Base-by-base conservation (phyloP, 2,113 vertebrate species). In the Silurus glanis region DNA sequence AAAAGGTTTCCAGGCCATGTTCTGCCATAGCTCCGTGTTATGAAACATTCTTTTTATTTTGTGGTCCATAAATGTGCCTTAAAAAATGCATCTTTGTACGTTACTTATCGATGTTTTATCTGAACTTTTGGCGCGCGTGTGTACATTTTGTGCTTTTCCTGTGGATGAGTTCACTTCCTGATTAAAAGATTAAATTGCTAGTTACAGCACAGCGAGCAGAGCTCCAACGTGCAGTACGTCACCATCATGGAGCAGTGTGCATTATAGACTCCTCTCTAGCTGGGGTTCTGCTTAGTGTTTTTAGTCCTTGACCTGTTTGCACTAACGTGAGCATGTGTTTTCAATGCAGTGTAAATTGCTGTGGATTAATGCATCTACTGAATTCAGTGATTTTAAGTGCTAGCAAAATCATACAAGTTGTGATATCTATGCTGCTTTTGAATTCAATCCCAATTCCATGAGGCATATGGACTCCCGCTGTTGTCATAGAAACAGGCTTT, bases 401-500 rank as follows among this genome's bases (percentile, higher is more conserved):
- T 45, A 49, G 56, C 16, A 37, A 84, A 71, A 14, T 55, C 6
- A 5, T 55, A 16, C 87, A 25, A 79, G 28, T 47, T 55, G 28
- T 89, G n/a, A 53, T 89, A 58, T 85, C 74, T 78, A 71, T 76
- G 25, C 83, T 86, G 71, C 56, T 85, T 75, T 47, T 83, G 10
- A 69, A 83, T 51, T 61, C 19, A 86, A 66, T 64, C 82, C 88
- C n/a, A 82, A 9, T 87, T 90, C 86, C 82, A 89, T 74, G 82
- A 74, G 87, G 82, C 90, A 91, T 84, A 89, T 90, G 47, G 79
- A 88, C 91, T 91, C 88, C 87, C 80, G 80, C 66, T 75, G 90
- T 95, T 19, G 86, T 92, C 92, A 95, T 94, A 89, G 93, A 83
- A 93, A 94, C 95, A 89, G 87, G 87, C 91, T 89, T 85, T 87